Conservation (phyloP, 2,113 vertebrate species). For the Orthonyx spaldingii region DNA sequence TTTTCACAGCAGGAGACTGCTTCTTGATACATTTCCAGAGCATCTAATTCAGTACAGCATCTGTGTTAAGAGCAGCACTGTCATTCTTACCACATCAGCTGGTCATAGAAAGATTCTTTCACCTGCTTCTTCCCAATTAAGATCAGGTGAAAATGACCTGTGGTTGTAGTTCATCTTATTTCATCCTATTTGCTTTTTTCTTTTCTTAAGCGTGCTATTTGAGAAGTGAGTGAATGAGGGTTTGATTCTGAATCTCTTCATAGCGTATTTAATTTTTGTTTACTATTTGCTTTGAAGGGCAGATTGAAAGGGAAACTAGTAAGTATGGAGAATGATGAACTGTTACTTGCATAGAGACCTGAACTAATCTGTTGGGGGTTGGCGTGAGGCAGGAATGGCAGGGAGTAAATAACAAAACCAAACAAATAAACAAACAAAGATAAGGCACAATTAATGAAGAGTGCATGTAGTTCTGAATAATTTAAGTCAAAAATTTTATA, state of each 20-base stretch:
- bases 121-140: neutral
- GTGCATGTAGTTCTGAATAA: neutral
- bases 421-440: neutral
- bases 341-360: neutral
- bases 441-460: neutral
- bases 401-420: neutral
- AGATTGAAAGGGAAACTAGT: neutral
- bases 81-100: neutral
- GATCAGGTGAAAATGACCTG: neutral
- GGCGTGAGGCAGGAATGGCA: neutral
- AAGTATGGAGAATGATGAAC: neutral
- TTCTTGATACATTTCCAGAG: neutral
- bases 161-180: neutral
- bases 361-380: neutral
- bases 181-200: neutral
- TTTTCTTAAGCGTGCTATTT: neutral
- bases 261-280: neutral
- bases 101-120: neutral
- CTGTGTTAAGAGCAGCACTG: neutral
- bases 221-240: neutral
- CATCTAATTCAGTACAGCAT: neutral
- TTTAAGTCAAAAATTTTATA: neutral
- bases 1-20: neutral
- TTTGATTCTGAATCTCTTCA: neutral
- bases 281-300: neutral